phyloP scores from a whole-genome alignment of 2,888 invertebrate genomes.

The Pimpla rufipes region DNA sequence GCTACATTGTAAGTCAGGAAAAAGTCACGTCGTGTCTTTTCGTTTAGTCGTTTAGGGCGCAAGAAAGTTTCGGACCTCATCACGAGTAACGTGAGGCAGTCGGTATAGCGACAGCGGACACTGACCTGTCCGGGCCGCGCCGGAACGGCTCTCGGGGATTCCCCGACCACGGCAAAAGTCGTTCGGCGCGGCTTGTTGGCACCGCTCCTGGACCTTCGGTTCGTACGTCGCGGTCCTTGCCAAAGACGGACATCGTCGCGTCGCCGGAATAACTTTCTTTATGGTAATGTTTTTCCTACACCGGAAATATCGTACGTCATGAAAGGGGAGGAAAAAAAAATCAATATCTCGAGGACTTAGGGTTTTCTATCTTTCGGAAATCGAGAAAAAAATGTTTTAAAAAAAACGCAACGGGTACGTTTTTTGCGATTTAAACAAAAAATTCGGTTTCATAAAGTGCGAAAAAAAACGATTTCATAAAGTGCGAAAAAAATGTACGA shows the following conservation, averaged over 20 bases:
- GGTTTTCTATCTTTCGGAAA: too few species aligned
- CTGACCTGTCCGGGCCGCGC: conserved; percentile 1
- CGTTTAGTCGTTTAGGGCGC: not conserved
- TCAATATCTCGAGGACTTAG: too few species aligned
- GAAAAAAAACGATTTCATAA: too few species aligned
- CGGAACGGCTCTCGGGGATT: not conserved
- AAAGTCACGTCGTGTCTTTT: not conserved
- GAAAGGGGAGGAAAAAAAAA: too few species aligned
- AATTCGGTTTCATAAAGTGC: too few species aligned
- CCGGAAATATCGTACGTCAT: conserved; percentile 29
- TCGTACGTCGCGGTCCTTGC: conserved; percentile 15
- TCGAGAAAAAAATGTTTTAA: too few species aligned
- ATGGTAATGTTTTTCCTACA: conserved; percentile 1
- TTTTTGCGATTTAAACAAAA: too few species aligned
- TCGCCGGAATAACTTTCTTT: not conserved
- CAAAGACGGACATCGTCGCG: conserved; percentile 11
- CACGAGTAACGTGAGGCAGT: not conserved
- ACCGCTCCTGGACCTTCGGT: conserved; percentile 34
- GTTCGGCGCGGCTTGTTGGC: conserved; percentile 23
- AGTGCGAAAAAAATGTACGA: too few species aligned
- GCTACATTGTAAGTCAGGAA: too few species aligned
- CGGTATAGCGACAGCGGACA: not conserved
- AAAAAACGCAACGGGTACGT: too few species aligned
- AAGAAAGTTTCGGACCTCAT: not conserved
- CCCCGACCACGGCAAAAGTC: conserved; percentile 4